Evolutionary conservation across 2,113 vertebrate genomes (phyloP).

Genomic region (Heptranchias perlo): DNA sequence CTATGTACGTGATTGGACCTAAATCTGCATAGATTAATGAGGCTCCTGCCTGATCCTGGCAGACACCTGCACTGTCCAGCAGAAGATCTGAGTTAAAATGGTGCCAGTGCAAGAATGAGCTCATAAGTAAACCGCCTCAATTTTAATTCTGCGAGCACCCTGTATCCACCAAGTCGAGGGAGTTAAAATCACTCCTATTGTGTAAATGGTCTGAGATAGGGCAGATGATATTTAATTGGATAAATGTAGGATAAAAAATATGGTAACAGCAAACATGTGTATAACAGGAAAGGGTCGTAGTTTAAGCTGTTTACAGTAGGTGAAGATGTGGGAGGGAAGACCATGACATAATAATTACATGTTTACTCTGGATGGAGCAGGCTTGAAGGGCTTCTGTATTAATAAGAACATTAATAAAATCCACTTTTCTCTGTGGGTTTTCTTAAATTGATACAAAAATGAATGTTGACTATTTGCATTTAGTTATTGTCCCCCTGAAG

Average conservation of each 20-base stretch:
- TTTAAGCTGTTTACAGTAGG: not conserved
- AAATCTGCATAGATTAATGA: no score
- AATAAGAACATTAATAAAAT: not conserved
- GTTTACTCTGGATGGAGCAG: not conserved
- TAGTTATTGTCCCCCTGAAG: not conserved
- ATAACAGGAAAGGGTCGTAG: not conserved
- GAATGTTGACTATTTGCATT: not conserved
- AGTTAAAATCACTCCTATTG: no score
- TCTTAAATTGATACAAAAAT: not conserved
- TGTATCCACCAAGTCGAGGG: no score
- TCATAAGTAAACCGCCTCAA: no score
- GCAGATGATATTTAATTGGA: no score
- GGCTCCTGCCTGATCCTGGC: no score
- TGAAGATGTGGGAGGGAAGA: not conserved
- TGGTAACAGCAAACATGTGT: not conserved
- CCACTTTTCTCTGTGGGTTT: not conserved
- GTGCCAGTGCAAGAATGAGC: no score
- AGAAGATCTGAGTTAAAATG: no score
- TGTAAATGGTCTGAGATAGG: no score
- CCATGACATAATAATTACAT: not conserved
- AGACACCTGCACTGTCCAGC: no score
- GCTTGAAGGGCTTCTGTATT: not conserved
- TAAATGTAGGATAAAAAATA: not conserved
- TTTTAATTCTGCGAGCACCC: no score
- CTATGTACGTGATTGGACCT: no score